Conservation (phyloP, 2,888 invertebrate species). For the Nomada hirtipes region DNA sequence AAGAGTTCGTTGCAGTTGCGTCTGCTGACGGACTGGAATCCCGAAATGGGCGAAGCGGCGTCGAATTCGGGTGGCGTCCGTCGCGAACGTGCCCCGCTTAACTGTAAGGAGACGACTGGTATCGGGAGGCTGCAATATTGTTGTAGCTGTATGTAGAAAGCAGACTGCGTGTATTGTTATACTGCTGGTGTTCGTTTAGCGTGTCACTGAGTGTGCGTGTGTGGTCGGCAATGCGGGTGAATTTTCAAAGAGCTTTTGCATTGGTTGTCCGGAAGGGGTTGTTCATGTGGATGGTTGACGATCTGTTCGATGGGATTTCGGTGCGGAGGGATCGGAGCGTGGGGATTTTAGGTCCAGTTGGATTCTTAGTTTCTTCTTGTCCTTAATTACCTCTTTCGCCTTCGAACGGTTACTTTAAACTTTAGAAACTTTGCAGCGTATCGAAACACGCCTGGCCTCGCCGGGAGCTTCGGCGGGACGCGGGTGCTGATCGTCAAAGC, state of each 20-base stretch:
- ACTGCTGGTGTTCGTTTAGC: slow-evolving; percentile 61
- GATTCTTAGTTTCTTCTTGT: slow-evolving; percentile 40
- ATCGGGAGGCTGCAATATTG: slow-evolving; percentile 80
- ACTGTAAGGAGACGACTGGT: slow-evolving; percentile 83
- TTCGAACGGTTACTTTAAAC: slow-evolving; percentile 60
- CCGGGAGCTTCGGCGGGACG: slow-evolving; percentile 13
- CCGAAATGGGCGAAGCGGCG: background rate
- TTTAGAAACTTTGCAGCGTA: slow-evolving; percentile 65
- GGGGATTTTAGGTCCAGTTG: slow-evolving; percentile 51
- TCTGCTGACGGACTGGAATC: no score
- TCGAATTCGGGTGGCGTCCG: slow-evolving; percentile 22
- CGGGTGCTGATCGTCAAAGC: slow-evolving; percentile 11
- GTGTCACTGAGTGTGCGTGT: slow-evolving; percentile 69
- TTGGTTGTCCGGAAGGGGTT: slow-evolving; percentile 55
- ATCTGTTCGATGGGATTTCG: slow-evolving; percentile 51
- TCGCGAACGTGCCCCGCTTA: slow-evolving; percentile 65
- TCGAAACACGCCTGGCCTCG: slow-evolving; percentile 55
- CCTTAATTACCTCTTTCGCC: slow-evolving; percentile 59
- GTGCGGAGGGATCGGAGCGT: slow-evolving; percentile 63
- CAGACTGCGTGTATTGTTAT: slow-evolving; percentile 77
- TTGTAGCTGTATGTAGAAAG: slow-evolving; percentile 78
- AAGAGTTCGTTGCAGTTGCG: background rate
- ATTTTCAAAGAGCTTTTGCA: slow-evolving; percentile 60
- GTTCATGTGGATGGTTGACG: slow-evolving; percentile 56
- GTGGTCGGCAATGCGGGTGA: slow-evolving; percentile 54